These are phyloP conservation scores for Netelia virgata DNA, from an alignment of 2,888 invertebrate species.

Conservation along the genomic window DNA sequence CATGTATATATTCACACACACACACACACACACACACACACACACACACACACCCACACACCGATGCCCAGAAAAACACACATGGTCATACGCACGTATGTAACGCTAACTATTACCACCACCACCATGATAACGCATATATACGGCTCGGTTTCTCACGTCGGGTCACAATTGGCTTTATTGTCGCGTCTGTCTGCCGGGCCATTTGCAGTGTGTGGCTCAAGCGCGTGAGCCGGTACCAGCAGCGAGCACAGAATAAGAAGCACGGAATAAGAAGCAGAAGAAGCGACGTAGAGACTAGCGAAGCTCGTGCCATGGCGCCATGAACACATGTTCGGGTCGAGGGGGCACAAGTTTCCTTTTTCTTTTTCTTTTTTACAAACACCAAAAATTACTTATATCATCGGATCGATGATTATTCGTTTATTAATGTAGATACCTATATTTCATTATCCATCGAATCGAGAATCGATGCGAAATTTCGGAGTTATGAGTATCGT, in stretches of 20 bases:
- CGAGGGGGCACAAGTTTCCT: neutral
- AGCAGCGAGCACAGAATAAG: no score
- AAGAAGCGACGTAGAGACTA: slow-evolving; percentile 13
- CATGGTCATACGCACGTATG: neutral
- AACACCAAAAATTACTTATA: neutral
- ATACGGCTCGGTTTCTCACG: slow-evolving; percentile 79
- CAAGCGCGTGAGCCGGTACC: slow-evolving; percentile 8
- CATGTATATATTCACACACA: no score
- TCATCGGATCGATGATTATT: neutral
- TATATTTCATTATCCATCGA: neutral
- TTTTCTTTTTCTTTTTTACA: neutral
- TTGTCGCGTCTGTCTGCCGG: slow-evolving; percentile 77
- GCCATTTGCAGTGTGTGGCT: slow-evolving; percentile 64
- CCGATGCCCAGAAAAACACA: slow-evolving; percentile 25
- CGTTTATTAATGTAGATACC: no score
- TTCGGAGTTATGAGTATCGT: no score
- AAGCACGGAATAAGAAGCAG: neutral
- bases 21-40: slow-evolving; percentile 8
- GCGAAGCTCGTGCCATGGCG: slow-evolving; percentile 38
- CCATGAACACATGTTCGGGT: slow-evolving; percentile 15
- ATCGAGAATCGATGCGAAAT: neutral
- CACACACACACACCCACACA: slow-evolving; percentile 5
- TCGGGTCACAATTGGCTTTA: slow-evolving; percentile 81
- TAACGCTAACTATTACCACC: slow-evolving; percentile 39
- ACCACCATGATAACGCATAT: slow-evolving; percentile 60